Conservation (phyloP, 2,113 vertebrate genomes). For the Thunnus thynnus region DNA sequence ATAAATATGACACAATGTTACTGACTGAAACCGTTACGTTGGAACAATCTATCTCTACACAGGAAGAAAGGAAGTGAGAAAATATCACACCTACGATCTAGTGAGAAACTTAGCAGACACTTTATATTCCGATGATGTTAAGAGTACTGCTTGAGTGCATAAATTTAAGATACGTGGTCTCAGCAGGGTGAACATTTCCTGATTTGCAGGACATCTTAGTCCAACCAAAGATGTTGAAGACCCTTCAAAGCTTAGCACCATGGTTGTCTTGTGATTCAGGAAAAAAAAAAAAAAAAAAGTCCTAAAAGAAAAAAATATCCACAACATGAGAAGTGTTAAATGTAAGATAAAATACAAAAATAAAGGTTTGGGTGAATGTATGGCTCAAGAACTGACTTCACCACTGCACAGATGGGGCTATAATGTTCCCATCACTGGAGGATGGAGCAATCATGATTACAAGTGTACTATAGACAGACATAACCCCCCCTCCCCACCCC, state of each 20-base stretch:
- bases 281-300: slow-evolving; percentile 11
- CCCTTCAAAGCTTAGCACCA: slow-evolving; percentile 79
- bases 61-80: slow-evolving; percentile 14
- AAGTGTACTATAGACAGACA: slow-evolving; percentile 38
- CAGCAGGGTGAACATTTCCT: slow-evolving; percentile 66
- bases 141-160: slow-evolving; percentile 59
- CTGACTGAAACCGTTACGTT: slow-evolving; percentile 36
- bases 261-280: slow-evolving; percentile 61
- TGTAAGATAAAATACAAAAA: slow-evolving; percentile 59
- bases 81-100: not conserved
- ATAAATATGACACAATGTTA: slow-evolving; percentile 60
- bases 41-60: slow-evolving; percentile 16
- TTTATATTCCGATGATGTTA: not conserved
- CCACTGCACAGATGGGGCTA: slow-evolving; percentile 53
- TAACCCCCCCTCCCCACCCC: not conserved
- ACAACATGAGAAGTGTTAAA: slow-evolving; percentile 45
- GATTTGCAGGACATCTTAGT: slow-evolving; percentile 57
- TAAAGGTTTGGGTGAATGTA: slow-evolving; percentile 65
- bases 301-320: slow-evolving; percentile 49
- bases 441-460: slow-evolving; percentile 68
- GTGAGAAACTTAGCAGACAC: slow-evolving; percentile 33
- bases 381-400: slow-evolving; percentile 72
- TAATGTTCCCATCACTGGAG: slow-evolving; percentile 58
- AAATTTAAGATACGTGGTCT: slow-evolving; percentile 44
- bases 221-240: slow-evolving; percentile 55